These are phyloP conservation scores for Aptenodytes forsteri DNA, from an alignment of 2,113 vertebrate species.

Conservation along the genomic window DNA sequence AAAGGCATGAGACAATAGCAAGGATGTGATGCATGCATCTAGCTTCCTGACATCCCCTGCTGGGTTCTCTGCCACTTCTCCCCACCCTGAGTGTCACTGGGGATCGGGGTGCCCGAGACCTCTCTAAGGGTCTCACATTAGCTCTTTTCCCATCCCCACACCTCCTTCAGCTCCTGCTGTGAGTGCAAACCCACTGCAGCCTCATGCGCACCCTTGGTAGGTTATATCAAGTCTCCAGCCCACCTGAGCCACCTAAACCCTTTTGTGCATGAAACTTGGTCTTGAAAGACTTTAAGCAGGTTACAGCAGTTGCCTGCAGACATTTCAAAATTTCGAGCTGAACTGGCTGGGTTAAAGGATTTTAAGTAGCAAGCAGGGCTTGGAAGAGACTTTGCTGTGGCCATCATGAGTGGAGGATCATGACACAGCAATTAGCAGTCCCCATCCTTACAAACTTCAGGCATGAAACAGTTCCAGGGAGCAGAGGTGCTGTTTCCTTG, in stretches of 20 bases:
- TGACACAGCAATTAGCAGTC: neutral
- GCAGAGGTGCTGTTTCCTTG: neutral
- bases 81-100: neutral
- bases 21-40: fast-evolving
- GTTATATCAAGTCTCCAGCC: neutral
- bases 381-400: neutral
- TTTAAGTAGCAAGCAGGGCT: neutral
- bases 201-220: fast-evolving
- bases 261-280: neutral
- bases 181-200: neutral
- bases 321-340: neutral
- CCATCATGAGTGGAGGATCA: no score
- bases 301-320: neutral
- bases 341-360: neutral
- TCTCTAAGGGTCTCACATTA: neutral
- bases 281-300: neutral
- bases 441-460: neutral
- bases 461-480: neutral
- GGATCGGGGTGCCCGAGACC: fast-evolving
- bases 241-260: neutral
- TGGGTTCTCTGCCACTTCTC: neutral
- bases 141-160: neutral
- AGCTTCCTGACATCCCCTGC: neutral
- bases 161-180: neutral
- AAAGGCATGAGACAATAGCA: neutral